Conservation (phyloP, 2,797 vertebrate species). For the Pyrocephalus nanus region DNA sequence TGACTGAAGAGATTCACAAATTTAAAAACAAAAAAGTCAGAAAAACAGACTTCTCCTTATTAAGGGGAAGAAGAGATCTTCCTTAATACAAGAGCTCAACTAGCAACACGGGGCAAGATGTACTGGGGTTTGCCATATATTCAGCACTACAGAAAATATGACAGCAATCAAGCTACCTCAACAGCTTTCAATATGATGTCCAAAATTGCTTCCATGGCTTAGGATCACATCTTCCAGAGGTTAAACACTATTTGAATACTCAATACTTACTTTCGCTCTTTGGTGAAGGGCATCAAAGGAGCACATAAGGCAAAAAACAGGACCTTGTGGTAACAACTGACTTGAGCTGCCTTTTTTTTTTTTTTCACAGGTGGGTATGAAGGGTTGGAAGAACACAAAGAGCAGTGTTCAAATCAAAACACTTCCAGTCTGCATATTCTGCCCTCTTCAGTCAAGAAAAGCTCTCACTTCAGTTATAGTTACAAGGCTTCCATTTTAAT, state of each 20-base stretch:
- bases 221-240: not conserved
- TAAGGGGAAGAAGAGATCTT: not conserved
- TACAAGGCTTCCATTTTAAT: not conserved
- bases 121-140: not conserved
- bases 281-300: not conserved
- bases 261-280: not conserved
- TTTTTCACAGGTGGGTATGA: not conserved
- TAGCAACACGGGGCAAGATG: accelerated
- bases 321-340: not conserved
- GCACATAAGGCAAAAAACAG: accelerated
- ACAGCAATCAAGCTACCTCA: not conserved
- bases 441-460: not conserved
- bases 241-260: not conserved
- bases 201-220: not conserved
- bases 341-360: not conserved
- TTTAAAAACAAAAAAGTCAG: not conserved
- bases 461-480: not conserved
- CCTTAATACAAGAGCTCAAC: not conserved
- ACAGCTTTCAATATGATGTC: not conserved
- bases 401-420: not conserved
- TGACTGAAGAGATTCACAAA: not conserved
- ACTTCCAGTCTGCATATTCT: not conserved
- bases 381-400: not conserved
- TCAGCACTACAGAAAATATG: not conserved
- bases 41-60: not conserved